Evolutionary conservation across 2,888 invertebrate genomes (phyloP).

Genomic region (Coleophora flavipennella): DNA sequence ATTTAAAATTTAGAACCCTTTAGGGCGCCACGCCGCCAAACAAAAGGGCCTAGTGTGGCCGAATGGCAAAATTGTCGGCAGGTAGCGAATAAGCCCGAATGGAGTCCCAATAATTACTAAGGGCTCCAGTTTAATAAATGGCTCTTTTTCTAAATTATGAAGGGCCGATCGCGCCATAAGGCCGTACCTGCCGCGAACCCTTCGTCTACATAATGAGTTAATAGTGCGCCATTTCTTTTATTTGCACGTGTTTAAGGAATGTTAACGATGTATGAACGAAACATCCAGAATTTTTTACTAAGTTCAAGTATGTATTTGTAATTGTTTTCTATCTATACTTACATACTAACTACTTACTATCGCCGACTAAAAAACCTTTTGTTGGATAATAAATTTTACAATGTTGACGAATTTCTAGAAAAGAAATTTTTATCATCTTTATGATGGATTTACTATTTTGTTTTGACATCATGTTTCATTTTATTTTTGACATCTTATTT

Average conservation of each 20-base stretch:
- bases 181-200: conserved; percentile 65
- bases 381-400: too few species aligned
- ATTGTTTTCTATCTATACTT: too few species aligned
- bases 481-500: too few species aligned
- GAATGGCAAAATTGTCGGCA: conserved; percentile 69
- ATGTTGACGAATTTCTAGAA: too few species aligned
- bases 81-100: conserved; percentile 69
- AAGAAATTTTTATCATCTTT: too few species aligned
- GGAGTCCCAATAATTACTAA: conserved; percentile 64
- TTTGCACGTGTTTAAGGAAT: conserved; percentile 24
- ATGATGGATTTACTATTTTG: too few species aligned
- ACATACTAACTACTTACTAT: too few species aligned
- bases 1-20: conserved; percentile 73
- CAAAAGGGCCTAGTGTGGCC: conserved; percentile 66
- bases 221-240: conserved; percentile 43
- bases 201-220: conserved; percentile 48
- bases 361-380: too few species aligned
- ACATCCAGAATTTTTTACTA: too few species aligned
- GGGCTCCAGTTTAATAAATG: conserved; percentile 70
- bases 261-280: too few species aligned
- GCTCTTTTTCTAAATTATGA: conserved; percentile 67
- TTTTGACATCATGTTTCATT: too few species aligned
- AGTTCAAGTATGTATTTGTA: too few species aligned
- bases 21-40: conserved; percentile 72
- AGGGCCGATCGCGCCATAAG: conserved; percentile 68